Conservation (phyloP, 92 coral and sea anemone genomes). For the Blastomussa wellsi region DNA sequence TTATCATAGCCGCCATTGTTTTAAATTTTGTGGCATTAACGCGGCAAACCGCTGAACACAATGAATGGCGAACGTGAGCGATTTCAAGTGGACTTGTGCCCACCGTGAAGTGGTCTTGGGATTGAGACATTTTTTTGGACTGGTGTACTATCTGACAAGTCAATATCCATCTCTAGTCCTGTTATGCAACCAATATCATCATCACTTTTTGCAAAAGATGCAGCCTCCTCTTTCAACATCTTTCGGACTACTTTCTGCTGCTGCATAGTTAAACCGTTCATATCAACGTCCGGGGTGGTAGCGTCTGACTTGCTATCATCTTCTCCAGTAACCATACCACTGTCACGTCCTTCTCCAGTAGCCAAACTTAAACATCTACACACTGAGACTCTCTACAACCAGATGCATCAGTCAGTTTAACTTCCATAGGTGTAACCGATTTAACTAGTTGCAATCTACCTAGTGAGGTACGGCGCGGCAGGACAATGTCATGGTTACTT, state of each 20-base stretch:
- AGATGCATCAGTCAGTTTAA: background rate
- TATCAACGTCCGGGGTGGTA: too few relatives aligned
- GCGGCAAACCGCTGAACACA: too few relatives aligned
- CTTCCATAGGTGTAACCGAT: constrained; percentile 12
- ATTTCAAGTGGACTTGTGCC: too few relatives aligned
- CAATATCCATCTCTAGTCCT: background rate
- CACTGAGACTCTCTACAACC: background rate
- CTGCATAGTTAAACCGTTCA: too few relatives aligned
- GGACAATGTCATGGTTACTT: constrained; percentile 16
- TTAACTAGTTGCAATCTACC: constrained; percentile 11
- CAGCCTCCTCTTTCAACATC: too few relatives aligned
- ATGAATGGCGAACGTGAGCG: too few relatives aligned
- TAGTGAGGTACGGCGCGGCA: constrained; percentile 10
- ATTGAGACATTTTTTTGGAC: constrained; percentile 16
- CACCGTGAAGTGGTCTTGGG: constrained; percentile 40
- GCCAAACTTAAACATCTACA: background rate
- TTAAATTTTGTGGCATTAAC: too few relatives aligned
- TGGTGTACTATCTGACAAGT: background rate
- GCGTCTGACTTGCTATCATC: too few relatives aligned
- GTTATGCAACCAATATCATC: background rate
- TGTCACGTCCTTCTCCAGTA: background rate
- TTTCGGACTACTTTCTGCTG: too few relatives aligned
- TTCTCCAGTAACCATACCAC: too few relatives aligned
- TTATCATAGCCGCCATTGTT: too few relatives aligned
- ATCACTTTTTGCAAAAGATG: background rate